Conservation (phyloP, 2,888 invertebrate genomes). For the Xylota segnis region DNA sequence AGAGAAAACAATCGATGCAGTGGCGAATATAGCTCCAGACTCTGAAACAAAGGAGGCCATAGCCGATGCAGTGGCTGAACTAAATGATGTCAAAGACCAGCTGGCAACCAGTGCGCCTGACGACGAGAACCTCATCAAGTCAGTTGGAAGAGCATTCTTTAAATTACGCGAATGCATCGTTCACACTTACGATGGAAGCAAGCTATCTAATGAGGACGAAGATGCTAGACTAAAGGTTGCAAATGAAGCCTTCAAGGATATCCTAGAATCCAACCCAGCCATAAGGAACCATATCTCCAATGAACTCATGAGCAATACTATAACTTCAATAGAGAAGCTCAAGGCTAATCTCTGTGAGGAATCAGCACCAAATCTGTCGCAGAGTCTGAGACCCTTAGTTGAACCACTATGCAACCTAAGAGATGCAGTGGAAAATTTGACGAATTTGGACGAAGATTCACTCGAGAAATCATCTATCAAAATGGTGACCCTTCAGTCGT, state of each 20-base stretch:
- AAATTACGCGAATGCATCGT: conserved; percentile 81
- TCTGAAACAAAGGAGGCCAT: conserved; percentile 8
- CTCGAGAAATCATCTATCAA: conserved; percentile 80
- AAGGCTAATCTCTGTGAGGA: conserved; percentile 73
- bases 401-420: conserved; percentile 51
- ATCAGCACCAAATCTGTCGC: conserved; percentile 80
- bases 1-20: conserved; percentile 30
- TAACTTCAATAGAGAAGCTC: conserved; percentile 48
- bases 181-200: conserved; percentile 81
- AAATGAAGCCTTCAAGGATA: conserved; percentile 78
- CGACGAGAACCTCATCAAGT: conserved; percentile 57
- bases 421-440: conserved; percentile 38
- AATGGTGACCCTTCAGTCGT: conserved; percentile 81
- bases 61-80: conserved; percentile 24
- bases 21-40: conserved; percentile 12
- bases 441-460: conserved; percentile 25
- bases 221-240: conserved; percentile 31
- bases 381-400: conserved; percentile 58
- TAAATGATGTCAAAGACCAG: conserved; percentile 48
- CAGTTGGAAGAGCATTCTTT: conserved; percentile 79
- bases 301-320: conserved; percentile 46
- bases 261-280: conserved; percentile 45
- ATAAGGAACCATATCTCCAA: conserved; percentile 50
- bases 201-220: conserved; percentile 67
- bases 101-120: conserved; percentile 18